A percentile compares a stretch with the other conserved stretches of the same genome.
These are phyloP conservation scores for Pionites leucogaster DNA, from an alignment of 2,113 vertebrate genomes.

Conservation along the genomic window DNA sequence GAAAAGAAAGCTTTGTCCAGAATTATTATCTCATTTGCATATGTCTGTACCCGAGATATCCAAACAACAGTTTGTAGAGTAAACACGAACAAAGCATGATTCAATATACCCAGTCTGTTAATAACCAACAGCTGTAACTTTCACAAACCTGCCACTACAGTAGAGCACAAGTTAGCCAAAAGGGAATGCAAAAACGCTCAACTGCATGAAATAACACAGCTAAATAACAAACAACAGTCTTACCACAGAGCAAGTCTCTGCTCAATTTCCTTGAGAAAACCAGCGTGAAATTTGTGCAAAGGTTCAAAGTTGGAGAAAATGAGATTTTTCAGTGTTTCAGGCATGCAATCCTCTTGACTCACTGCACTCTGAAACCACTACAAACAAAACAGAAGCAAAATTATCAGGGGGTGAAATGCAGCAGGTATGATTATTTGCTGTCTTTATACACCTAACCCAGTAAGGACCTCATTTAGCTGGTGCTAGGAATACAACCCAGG, in stretches of 20 bases:
- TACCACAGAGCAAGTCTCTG: conserved; percentile 93
- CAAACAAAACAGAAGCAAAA: neutral
- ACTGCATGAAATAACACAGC: neutral
- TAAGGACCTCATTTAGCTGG: neutral
- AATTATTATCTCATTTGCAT: conserved; percentile 1
- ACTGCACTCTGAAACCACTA: conserved; percentile 90
- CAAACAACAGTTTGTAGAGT: neutral
- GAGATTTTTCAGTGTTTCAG: conserved; percentile 85
- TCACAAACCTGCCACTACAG: neutral
- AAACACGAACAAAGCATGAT: neutral
- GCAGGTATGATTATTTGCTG: neutral
- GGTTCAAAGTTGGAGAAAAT: conserved; percentile 92
- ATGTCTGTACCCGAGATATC: neutral
- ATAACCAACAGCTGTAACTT: neutral
- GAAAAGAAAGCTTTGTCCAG: conserved; percentile 12
- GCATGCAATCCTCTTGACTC: conserved; percentile 87
- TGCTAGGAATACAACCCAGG: neutral
- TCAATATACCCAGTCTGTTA: neutral
- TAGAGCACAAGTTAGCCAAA: neutral
- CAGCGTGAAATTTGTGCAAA: conserved; percentile 93
- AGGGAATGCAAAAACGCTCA: neutral
- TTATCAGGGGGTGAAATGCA: neutral
- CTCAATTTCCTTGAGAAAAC: conserved; percentile 96
- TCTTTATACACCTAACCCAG: neutral
- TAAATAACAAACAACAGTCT: conserved; percentile 59